Percentiles rank a stretch among this genome's conserved stretches.
These are phyloP conservation scores for Microhierax caerulescens DNA, from an alignment of 2,797 vertebrate species.

Conservation along the genomic window DNA sequence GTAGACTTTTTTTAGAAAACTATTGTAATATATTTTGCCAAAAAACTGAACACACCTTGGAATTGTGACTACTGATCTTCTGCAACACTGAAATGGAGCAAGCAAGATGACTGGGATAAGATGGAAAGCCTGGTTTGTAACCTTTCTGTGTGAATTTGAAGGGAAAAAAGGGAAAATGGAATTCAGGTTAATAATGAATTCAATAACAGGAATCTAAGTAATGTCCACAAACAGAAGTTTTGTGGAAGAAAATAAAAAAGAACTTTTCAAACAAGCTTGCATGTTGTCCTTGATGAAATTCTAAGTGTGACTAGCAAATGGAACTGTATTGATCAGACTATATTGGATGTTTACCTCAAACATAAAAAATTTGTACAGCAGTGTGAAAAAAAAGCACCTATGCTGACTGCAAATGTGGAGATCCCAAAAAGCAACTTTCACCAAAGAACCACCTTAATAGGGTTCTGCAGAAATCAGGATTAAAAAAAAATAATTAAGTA, in stretches of 20 bases:
- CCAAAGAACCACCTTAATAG: not conserved
- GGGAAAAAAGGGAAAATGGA: fast-evolving
- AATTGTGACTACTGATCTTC: not conserved
- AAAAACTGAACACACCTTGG: not conserved
- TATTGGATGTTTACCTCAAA: not conserved
- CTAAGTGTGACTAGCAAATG: not conserved
- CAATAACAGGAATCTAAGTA: not conserved
- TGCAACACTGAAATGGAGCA: not conserved
- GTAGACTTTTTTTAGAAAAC: not conserved
- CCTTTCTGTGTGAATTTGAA: not conserved
- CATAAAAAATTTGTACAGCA: not conserved
- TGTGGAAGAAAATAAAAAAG: not conserved
- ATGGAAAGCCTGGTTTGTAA: not conserved
- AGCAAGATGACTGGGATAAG: not conserved
- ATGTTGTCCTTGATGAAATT: not conserved
- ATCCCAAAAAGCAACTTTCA: not conserved
- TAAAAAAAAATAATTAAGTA: not conserved
- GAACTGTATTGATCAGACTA: not conserved
- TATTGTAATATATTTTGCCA: not conserved
- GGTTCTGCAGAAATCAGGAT: not conserved
- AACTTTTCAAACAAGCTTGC: not conserved
- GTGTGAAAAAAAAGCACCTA: fast-evolving
- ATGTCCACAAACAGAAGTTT: not conserved
- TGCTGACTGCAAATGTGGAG: not conserved
- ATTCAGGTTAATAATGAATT: not conserved